Evolutionary conservation across 2,113 vertebrate species (phyloP), one percentile per base, ranked within the genome.

Genomic region (Labeo rohita): DNA sequence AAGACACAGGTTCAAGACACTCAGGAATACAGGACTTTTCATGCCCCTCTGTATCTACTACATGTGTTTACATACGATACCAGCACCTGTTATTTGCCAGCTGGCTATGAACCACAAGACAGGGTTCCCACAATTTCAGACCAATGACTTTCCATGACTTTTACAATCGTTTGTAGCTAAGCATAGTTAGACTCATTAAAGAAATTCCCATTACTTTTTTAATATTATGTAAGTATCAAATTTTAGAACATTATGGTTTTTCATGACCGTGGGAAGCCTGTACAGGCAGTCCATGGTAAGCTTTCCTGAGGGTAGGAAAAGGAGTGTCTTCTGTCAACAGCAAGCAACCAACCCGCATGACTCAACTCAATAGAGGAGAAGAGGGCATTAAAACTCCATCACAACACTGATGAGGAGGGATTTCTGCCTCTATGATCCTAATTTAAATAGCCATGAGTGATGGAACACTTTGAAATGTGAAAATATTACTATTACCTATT

Each of bases 71-170:
- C 16, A 8, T 61, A 8, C 52, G 83, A 90, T 91, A 92, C 90
- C 92, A 92, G 91, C 90, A 91, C 94, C 92, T 94, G 93, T 92
- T 91, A 89, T 84, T 85, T 90, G 93, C 92, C 93, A 95, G 93
- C 92, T 95, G 94, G 92, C 93, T n/a, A 68, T 85, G 76, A 88
- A 93, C 88, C 92, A 93, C 92, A 91, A 92, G 93, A 94, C 92
- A 90, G 82, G 54, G 90, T 86, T 92, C 87, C 86, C 39, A 72
- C 70, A 84, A 36, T 66, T 36, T 68, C 23, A 56, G 79, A 74
- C 21, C 21, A 23, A 13, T 74, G 18, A 47, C 43, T 45, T 39
- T 68, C 28, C 4, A 10, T 39, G 16, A 72, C 70, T 73, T 74
- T 74, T 74, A 43, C 36, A 23, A 43, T 74, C 11, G 11, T 74